These are phyloP conservation scores for Hypocryptadius cinnamomeus DNA, from an alignment of 2,113 vertebrate genomes.

Conservation along the genomic window DNA sequence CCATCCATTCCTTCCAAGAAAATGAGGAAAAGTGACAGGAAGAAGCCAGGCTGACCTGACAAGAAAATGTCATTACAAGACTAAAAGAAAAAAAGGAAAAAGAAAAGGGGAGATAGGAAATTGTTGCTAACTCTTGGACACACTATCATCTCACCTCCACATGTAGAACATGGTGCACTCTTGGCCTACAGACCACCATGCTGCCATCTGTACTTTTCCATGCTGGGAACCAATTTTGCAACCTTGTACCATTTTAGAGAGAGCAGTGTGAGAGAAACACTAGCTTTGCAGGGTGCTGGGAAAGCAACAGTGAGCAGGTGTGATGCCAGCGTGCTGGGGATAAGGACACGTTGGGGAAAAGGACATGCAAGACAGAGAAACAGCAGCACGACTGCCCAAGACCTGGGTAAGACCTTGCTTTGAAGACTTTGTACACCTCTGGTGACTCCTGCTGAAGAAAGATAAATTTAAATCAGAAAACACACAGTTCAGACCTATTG, in stretches of 20 bases:
- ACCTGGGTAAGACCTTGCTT: not conserved
- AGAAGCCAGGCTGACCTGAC: not conserved
- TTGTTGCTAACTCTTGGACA: not conserved
- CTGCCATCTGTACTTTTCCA: not conserved
- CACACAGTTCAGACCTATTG: not conserved
- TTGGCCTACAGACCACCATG: not conserved
- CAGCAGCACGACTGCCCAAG: not conserved
- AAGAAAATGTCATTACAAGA: not conserved
- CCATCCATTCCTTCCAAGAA: not conserved
- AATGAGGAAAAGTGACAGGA: not conserved
- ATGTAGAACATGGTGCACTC: fast-evolving
- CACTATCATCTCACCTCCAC: not conserved
- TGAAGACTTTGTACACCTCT: not conserved
- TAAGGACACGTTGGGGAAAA: not conserved
- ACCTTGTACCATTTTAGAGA: not conserved
- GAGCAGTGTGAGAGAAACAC: not conserved
- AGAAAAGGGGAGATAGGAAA: not conserved
- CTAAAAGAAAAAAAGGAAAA: not conserved
- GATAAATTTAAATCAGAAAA: not conserved
- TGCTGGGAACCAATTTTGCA: not conserved
- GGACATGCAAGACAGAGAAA: not conserved
- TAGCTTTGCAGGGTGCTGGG: not conserved
- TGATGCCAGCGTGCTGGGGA: not conserved
- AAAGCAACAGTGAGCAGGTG: not conserved
- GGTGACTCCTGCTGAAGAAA: not conserved